Percentiles rank a stretch among this genome's conserved stretches.
Evolutionary conservation across 1,140 invertebrate species (phyloP).

Genomic region (Venturia canescens): DNA sequence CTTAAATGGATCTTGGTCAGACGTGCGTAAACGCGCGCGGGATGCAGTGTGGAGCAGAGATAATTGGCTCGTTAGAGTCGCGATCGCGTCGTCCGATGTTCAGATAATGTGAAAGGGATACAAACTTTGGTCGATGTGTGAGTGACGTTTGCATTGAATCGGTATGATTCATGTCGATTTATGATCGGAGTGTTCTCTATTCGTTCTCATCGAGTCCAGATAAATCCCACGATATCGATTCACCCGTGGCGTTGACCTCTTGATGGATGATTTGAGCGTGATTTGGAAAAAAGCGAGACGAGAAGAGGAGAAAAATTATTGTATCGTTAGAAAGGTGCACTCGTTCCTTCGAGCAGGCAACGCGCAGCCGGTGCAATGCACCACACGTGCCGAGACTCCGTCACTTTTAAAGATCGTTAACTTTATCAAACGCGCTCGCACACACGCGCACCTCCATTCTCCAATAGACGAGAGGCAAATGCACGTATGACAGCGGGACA

Average conservation of each 20-base stretch:
- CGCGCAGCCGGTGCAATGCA: conserved; percentile 10
- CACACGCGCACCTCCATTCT: background rate
- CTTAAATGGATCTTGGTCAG: conserved; percentile 26
- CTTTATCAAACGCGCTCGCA: background rate
- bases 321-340: conserved; percentile 18
- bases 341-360: background rate
- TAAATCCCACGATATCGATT: conserved; percentile 41
- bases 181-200: conserved; percentile 10
- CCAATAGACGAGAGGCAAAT: background rate
- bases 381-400: conserved; percentile 23
- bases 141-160: background rate
- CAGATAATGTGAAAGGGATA: background rate
- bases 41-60: conserved; percentile 21
- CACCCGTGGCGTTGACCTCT: conserved; percentile 26
- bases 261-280: conserved; percentile 25
- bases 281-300: background rate
- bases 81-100: conserved; percentile 9
- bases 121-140: background rate
- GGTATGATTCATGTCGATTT: conserved; percentile 26
- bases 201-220: background rate
- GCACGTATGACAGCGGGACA: conserved; percentile 6
- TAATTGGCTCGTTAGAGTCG: conserved; percentile 40
- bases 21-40: conserved; percentile 10
- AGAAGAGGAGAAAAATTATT: background rate
- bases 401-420: conserved; percentile 13